These are phyloP conservation scores for Stomorhina lunata DNA, from an alignment of 2,888 invertebrate species.

Conservation along the genomic window DNA sequence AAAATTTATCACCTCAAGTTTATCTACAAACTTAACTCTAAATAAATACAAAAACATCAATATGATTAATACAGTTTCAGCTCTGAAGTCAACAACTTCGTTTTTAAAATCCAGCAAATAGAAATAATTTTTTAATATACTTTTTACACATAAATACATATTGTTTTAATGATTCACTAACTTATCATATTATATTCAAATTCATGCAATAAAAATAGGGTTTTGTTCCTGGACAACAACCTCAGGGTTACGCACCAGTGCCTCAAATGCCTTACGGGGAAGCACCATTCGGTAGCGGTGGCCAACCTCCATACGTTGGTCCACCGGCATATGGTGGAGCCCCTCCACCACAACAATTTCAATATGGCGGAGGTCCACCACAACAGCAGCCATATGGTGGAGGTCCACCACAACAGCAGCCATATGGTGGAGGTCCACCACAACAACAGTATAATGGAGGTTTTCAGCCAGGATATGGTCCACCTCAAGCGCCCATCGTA, in stretches of 20 bases:
- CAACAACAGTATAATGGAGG: conserved; percentile 67
- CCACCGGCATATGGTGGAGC: conserved; percentile 44
- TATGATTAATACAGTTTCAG: too few relatives aligned
- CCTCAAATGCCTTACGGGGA: conserved; percentile 75
- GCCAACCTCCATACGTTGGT: conserved; percentile 65
- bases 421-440: conserved; percentile 44
- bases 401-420: conserved; percentile 23
- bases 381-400: conserved; percentile 59
- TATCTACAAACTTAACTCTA: too few relatives aligned
- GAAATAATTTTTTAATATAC: too few relatives aligned
- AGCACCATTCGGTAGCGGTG: conserved; percentile 39
- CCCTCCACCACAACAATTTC: conserved; percentile 45
- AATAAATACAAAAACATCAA: too few relatives aligned
- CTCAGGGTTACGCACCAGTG: conserved; percentile 77
- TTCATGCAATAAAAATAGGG: too few relatives aligned
- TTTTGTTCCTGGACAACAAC: conserved; percentile 71
- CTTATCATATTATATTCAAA: not conserved
- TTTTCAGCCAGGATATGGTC: conserved; percentile 68
- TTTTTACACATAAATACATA: too few relatives aligned
- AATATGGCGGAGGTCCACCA: conserved; percentile 48
- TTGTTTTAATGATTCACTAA: too few relatives aligned
- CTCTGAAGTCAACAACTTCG: too few relatives aligned
- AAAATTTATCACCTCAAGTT: too few relatives aligned
- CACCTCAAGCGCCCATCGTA: conserved; percentile 73
- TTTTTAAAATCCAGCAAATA: too few relatives aligned